A percentile compares a stretch with the other conserved stretches of the same genome.
These are phyloP conservation scores for Agapostemon virescens DNA, from an alignment of 2,888 invertebrate genomes.

Conservation along the genomic window DNA sequence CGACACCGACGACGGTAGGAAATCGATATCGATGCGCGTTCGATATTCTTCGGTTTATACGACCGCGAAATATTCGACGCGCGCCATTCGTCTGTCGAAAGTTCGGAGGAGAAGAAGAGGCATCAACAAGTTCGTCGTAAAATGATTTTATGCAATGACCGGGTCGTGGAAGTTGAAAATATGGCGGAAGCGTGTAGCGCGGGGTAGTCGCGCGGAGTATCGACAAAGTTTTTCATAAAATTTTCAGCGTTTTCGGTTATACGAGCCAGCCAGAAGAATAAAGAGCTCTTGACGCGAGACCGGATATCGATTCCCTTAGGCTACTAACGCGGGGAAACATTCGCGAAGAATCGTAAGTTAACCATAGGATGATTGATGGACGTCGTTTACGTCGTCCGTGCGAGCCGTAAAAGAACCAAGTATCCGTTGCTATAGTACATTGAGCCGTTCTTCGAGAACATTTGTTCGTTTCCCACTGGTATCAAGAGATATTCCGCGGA, in stretches of 20 bases:
- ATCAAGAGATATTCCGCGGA: conserved; percentile 69
- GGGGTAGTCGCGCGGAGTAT: not conserved
- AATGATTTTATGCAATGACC: conserved; percentile 7
- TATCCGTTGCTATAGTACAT: conserved; percentile 45
- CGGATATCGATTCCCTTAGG: conserved; percentile 24
- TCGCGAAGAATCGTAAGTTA: conserved; percentile 23
- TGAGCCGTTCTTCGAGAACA: conserved; percentile 66
- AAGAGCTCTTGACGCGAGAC: not conserved
- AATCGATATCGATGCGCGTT: not conserved
- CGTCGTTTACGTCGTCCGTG: conserved; percentile 51
- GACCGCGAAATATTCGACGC: not conserved
- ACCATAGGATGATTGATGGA: conserved; percentile 53
- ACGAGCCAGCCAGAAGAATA: not conserved
- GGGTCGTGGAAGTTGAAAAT: conserved; percentile 5
- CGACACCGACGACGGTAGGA: not conserved
- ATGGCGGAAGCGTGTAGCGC: not conserved
- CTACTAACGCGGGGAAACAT: not conserved
- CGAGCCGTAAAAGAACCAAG: conserved; percentile 39
- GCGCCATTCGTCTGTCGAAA: not conserved
- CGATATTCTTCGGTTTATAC: not conserved
- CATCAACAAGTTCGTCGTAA: conserved; percentile 10
- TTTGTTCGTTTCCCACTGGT: conserved; percentile 68
- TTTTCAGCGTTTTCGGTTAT: conserved; percentile 4
- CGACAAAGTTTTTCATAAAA: conserved; percentile 1
- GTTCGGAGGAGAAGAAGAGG: not conserved